phyloP scores from a whole-genome alignment of 2,888 invertebrate genomes.

The Crematogaster levior region DNA sequence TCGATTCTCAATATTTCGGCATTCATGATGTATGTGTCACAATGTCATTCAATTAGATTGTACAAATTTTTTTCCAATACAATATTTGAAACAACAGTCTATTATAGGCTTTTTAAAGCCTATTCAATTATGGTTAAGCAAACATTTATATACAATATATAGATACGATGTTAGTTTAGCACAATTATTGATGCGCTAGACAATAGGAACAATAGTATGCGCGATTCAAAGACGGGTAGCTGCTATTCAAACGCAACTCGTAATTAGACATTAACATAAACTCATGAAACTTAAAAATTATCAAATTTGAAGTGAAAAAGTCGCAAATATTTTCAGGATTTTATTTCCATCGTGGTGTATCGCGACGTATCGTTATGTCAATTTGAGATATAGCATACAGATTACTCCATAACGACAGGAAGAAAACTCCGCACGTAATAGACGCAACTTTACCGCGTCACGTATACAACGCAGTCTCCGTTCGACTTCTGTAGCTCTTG shows the following conservation, averaged over 20 bases:
- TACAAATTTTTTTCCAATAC: no score
- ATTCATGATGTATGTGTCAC: neutral
- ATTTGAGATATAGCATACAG: neutral
- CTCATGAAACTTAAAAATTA: neutral
- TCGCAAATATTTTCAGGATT: neutral
- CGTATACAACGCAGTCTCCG: neutral
- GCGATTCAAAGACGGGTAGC: neutral
- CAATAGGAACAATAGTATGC: neutral
- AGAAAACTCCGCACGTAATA: conserved; percentile 12
- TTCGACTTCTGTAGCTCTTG: conserved; percentile 21
- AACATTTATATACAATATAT: neutral
- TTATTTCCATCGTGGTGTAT: neutral
- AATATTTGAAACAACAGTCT: neutral
- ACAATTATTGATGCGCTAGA: neutral
- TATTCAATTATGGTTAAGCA: neutral
- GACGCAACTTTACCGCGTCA: neutral
- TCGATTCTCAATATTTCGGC: neutral
- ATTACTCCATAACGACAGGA: neutral
- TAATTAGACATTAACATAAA: neutral
- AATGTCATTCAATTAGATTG: neutral
- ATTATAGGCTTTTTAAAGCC: no score
- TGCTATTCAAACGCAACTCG: neutral
- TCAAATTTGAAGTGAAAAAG: neutral
- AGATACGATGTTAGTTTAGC: neutral
- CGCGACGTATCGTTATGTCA: neutral